Conservation (phyloP, 1,140 invertebrate species). For the Choristoneura fumiferana region DNA sequence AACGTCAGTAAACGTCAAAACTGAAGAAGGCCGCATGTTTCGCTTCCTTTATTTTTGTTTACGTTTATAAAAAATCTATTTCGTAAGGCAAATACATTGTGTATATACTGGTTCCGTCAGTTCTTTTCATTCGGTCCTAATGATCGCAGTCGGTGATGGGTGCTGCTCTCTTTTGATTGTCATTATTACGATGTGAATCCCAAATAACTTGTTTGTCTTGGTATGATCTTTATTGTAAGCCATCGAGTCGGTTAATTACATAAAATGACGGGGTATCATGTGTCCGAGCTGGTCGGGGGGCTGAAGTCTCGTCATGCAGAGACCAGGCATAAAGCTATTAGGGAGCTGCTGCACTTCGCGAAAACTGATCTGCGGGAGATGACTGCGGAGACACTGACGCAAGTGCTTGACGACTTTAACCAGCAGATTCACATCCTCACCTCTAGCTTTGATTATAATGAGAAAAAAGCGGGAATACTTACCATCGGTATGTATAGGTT, state of each 20-base stretch:
- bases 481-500: conserved; percentile 87
- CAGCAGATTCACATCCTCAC: conserved; percentile 97
- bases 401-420: conserved; percentile 96
- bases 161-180: not conserved
- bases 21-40: conserved; percentile 42
- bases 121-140: no score
- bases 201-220: not conserved
- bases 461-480: conserved; percentile 96
- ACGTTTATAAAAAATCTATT: conserved; percentile 9
- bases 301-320: conserved; percentile 94
- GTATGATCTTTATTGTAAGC: not conserved
- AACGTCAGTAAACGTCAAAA: no score
- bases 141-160: no score
- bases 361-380: conserved; percentile 96
- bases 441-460: conserved; percentile 92
- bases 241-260: not conserved
- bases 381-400: conserved; percentile 90
- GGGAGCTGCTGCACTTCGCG: conserved; percentile 93
- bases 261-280: conserved; percentile 80
- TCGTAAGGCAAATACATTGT: not conserved
- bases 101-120: no score
- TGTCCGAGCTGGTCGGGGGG: conserved; percentile 89
- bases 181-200: conserved; percentile 1
- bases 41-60: conserved; percentile 21
- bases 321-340: conserved; percentile 88